Conservation (phyloP, 2,888 invertebrate species). For the Callimorpha dominula region DNA sequence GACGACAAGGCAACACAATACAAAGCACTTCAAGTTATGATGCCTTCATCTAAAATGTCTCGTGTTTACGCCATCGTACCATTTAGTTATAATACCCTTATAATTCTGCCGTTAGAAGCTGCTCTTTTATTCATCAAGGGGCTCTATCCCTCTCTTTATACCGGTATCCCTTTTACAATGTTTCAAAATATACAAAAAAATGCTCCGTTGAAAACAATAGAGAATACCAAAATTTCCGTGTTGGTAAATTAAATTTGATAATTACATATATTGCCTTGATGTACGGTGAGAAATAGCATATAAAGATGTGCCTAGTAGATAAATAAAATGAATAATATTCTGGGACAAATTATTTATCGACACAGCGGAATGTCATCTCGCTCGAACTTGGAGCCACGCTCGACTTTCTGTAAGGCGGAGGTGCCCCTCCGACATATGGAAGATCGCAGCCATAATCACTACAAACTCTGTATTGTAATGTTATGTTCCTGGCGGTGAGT, state of each 20-base stretch:
- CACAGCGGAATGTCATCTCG: no score
- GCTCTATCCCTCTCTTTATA: constrained; percentile 15
- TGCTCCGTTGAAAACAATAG: background rate
- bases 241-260: background rate
- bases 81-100: constrained; percentile 41
- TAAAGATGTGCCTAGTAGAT: no score
- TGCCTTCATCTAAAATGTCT: constrained; percentile 3
- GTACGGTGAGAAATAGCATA: no score
- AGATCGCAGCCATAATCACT: no score
- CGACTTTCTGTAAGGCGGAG: no score
- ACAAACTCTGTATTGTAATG: no score
- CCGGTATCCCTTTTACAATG: constrained; percentile 17
- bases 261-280: background rate
- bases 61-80: constrained; percentile 19
- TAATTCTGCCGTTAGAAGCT: constrained; percentile 42
- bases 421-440: no score
- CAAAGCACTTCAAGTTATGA: constrained; percentile 11
- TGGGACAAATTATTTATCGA: no score
- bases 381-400: no score
- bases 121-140: constrained; percentile 48
- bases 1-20: background rate
- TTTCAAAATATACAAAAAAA: background rate
- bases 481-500: no score
- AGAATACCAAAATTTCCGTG: background rate
- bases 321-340: no score